These are phyloP conservation scores for Epinephelus malabaricus DNA, from an alignment of 2,797 vertebrate genomes.

Conservation along the genomic window DNA sequence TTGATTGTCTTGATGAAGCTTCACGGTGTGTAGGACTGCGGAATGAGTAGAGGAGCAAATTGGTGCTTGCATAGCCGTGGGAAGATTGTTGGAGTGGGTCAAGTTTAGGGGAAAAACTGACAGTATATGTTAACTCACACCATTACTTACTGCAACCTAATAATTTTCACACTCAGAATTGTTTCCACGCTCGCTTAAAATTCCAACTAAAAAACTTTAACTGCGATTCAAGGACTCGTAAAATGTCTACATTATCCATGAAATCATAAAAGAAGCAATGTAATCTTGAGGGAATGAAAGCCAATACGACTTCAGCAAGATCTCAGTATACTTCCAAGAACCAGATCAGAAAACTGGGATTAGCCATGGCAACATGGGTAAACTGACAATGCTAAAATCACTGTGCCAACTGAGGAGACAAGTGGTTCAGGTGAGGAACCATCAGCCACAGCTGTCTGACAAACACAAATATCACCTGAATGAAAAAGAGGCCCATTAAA, in stretches of 20 bases:
- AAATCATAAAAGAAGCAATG: constrained; percentile 23
- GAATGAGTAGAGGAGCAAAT: background rate
- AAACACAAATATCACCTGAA: background rate
- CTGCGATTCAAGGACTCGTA: constrained; percentile 4
- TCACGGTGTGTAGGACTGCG: background rate
- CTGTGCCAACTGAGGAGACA: constrained; percentile 12
- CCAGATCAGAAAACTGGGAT: background rate
- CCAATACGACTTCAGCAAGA: constrained; percentile 14
- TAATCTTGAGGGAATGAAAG: constrained; percentile 26
- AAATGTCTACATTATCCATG: constrained; percentile 38
- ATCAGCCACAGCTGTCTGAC: background rate
- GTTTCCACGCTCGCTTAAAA: constrained; percentile 48
- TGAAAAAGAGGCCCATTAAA: background rate
- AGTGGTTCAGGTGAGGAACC: background rate
- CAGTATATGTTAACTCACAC: constrained; percentile 53
- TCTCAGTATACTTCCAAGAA: background rate
- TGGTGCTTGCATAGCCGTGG: constrained; percentile 62
- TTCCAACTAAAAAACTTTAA: constrained; percentile 43
- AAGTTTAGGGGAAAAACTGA: constrained; percentile 19
- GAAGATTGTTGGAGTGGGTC: constrained; percentile 54
- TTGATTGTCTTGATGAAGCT: constrained; percentile 46
- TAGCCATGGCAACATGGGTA: background rate
- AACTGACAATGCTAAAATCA: constrained; percentile 12
- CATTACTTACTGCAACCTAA: constrained; percentile 57
- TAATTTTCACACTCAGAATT: constrained; percentile 41